Percentiles rank a stretch among this genome's conserved stretches.
Evolutionary conservation across 2,797 vertebrate genomes (phyloP).

Genomic region (Labroides dimidiatus): DNA sequence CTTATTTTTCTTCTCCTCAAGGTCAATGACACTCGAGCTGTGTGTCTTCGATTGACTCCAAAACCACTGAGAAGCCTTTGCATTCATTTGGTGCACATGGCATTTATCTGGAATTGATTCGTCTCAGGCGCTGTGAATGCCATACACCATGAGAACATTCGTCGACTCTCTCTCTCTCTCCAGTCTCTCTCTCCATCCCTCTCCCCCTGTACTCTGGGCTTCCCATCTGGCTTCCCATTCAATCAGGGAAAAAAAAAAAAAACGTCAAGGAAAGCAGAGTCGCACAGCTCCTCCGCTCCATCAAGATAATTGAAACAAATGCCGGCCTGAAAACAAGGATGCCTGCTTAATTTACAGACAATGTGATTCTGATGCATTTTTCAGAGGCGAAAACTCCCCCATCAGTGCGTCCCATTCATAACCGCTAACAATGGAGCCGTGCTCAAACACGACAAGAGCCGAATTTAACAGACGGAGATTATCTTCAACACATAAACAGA

Average conservation of each 20-base stretch:
- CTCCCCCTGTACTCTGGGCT: neutral
- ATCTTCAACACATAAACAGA: constrained; percentile 45
- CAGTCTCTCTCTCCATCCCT: neutral
- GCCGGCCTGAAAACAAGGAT: constrained; percentile 54
- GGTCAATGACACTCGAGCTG: constrained; percentile 33
- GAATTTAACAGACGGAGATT: constrained; percentile 32
- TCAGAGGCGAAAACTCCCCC: constrained; percentile 41
- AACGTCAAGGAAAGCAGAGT: constrained; percentile 41
- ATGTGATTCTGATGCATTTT: constrained; percentile 29
- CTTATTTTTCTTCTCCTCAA: constrained; percentile 20
- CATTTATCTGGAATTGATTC: constrained; percentile 73
- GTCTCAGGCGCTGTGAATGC: constrained; percentile 51
- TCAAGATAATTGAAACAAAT: constrained; percentile 68
- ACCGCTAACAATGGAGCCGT: constrained; percentile 32
- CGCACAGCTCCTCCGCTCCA: constrained; percentile 42
- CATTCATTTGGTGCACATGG: constrained; percentile 61
- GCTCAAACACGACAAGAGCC: constrained; percentile 6
- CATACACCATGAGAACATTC: constrained; percentile 35
- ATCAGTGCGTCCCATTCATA: constrained; percentile 36
- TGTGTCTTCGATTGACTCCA: constrained; percentile 29
- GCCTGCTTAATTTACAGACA: constrained; percentile 62
- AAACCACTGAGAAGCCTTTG: constrained; percentile 33
- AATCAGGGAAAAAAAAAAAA: constrained; percentile 27
- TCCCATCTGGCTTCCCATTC: constrained; percentile 60
- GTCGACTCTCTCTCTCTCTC: neutral